Percentiles rank a stretch among this genome's conserved stretches.
Conservation (phyloP, 2,113 vertebrate genomes). For the Tapirus terrestris region DNA sequence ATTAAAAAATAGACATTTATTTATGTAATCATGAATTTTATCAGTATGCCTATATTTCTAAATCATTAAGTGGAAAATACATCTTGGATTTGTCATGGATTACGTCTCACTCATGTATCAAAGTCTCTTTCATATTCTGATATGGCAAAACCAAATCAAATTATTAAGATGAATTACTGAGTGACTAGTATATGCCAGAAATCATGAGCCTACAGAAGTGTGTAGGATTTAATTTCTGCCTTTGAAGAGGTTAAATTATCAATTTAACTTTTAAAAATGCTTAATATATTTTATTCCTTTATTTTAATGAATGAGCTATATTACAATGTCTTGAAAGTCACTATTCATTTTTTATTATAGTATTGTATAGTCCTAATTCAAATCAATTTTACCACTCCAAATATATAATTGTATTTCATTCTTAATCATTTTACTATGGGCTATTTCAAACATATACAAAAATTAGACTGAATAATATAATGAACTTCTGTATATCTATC, state of each 20-base stretch:
- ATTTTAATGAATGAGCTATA: neutral
- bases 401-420: neutral
- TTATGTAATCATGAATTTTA: neutral
- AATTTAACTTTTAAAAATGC: neutral
- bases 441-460: neutral
- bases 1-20: too few species aligned
- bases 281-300: neutral
- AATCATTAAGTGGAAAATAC: neutral
- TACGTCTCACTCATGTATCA: neutral
- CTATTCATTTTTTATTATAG: neutral
- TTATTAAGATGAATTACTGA: neutral
- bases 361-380: neutral
- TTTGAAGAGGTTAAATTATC: neutral
- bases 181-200: neutral
- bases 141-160: slow-evolving; percentile 7
- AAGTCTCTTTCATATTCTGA: neutral
- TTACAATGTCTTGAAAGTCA: neutral
- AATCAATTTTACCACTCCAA: neutral
- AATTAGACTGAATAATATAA: neutral
- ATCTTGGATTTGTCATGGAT: neutral
- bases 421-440: neutral
- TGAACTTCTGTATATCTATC: neutral
- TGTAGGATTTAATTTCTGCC: neutral
- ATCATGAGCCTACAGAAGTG: neutral
- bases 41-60: neutral